Evolutionary conservation across 2,113 vertebrate genomes (phyloP), one percentile per base, ranked within the genome.

Genomic region (Antechinus flavipes): DNA sequence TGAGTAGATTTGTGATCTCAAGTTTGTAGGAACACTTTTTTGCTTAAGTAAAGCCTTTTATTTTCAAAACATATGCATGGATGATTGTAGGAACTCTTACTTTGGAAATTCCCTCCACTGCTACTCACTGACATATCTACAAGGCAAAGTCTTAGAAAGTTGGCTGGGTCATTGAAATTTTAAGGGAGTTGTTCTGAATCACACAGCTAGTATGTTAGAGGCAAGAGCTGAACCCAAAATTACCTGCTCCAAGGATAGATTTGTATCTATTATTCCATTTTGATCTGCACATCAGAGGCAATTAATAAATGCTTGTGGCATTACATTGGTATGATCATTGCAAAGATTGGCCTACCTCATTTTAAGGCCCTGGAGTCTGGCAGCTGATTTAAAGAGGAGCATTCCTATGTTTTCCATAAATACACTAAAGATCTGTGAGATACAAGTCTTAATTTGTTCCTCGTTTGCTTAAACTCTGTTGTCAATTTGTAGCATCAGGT

Each of bases 401-500:
- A 84, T 84, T 84, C n/a, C 22, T 7, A 42, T 84, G n/a, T 42
- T 84, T 42, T 84, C 68, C 23, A 84, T 84, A 84, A 84, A 42
- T 84, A 14, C 19, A 84, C 68, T 42, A 42, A 22, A 84, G 16
- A 84, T 84, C 35, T 42, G 68, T 22, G 35, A 84, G 68, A 26
- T 76, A 23, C 9, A 94, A 96, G 92, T 93, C 90, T 12, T 89
- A 8, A 30, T 90, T 95, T 95, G 24, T 30, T 58, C 54, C 5
- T 95, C 46, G 11, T 92, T 96, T 94, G 25, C 24, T 94, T 95
- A 95, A 93, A 97, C 23, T 42, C 0, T 89, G 42, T 42, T 95
- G 54, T 24, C 56, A 94, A 25, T 96, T 22, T 23, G 94, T 95
- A 96, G 61, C 93, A 92, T 95, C n/a, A 90, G 76, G 91, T 50